A percentile compares a stretch with the other conserved stretches of the same genome.
Conservation (phyloP, 2,888 invertebrate genomes). For the Azorinus chamasolen region DNA sequence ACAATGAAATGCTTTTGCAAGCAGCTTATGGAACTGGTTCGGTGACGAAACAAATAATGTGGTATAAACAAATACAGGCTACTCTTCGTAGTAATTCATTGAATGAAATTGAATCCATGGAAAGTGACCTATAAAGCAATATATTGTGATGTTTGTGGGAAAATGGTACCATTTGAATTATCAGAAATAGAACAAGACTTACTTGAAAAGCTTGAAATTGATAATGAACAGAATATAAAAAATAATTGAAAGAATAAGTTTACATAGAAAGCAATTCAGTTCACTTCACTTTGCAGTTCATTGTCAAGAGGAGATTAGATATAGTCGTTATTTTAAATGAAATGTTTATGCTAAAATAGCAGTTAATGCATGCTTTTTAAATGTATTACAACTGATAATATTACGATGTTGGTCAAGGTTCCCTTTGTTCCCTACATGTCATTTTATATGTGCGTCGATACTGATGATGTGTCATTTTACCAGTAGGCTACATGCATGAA, state of each 20-base stretch:
- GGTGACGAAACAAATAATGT: constrained; percentile 8
- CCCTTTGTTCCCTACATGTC: no score
- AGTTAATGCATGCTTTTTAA: no score
- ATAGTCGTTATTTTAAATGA: no score
- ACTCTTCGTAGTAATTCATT: constrained; percentile 38
- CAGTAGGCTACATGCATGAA: no score
- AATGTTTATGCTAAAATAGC: no score
- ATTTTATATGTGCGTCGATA: no score
- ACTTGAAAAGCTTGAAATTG: constrained; percentile 9
- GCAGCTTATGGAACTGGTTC: constrained; percentile 39
- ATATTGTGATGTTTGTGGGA: constrained; percentile 45
- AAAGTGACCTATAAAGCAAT: constrained; percentile 41
- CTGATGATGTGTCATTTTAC: no score
- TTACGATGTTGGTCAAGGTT: no score
- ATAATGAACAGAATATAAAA: constrained; percentile 1
- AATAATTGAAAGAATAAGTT: constrained; percentile 8
- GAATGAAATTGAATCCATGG: constrained; percentile 24
- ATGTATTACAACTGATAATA: no score
- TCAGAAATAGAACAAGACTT: constrained; percentile 23
- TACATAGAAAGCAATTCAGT: constrained; percentile 4
- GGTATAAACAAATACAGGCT: constrained; percentile 23
- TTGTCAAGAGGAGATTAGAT: no score
- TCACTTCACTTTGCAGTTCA: no score
- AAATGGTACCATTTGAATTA: constrained; percentile 34
- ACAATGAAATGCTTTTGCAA: constrained; percentile 25